phyloP scores from a whole-genome alignment of 2,797 vertebrate species.

The Sebastes dallii region DNA sequence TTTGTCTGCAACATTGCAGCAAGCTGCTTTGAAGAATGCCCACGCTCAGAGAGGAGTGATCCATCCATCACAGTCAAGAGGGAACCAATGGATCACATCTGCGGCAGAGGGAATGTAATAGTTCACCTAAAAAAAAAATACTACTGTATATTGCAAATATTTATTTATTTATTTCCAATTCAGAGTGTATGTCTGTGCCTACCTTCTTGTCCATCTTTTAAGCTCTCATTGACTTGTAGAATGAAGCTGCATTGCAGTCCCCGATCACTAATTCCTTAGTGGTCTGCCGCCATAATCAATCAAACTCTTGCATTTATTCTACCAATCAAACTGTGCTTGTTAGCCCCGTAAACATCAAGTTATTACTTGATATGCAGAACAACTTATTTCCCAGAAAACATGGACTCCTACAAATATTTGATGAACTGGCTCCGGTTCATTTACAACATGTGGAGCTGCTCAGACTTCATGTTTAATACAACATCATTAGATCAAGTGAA shows the following conservation, averaged over 20 bases:
- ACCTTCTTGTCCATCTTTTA: background rate
- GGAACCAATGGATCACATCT: conserved; percentile 10
- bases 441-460: background rate
- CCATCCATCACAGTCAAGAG: conserved; percentile 12
- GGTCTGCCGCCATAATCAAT: background rate
- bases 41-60: background rate
- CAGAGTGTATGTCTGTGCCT: background rate
- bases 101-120: background rate
- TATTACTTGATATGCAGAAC: background rate
- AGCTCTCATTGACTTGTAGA: background rate
- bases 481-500: background rate
- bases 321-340: background rate
- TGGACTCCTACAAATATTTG: background rate
- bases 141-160: background rate
- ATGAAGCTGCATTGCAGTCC: background rate
- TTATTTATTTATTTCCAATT: background rate
- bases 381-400: background rate
- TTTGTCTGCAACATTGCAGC: conserved; percentile 27
- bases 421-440: background rate
- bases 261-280: background rate
- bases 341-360: background rate
- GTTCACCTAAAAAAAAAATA: background rate
- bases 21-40: conserved; percentile 30
- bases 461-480: background rate
- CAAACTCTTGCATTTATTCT: background rate